Evolutionary conservation across 2,113 vertebrate species (phyloP).

Genomic region (Nesoenas mayeri): DNA sequence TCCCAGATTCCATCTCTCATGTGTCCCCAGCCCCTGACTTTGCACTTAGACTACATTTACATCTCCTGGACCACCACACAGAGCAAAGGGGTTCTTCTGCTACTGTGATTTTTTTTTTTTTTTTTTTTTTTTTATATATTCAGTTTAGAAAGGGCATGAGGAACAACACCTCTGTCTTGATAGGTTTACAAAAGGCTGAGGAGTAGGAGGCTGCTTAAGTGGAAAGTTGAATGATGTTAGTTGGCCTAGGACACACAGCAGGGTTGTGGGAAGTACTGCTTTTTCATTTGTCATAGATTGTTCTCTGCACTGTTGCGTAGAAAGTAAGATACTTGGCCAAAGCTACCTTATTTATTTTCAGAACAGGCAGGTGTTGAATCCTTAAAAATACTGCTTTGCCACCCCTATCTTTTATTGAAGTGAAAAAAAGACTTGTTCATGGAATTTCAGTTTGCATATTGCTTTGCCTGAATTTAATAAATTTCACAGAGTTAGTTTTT

Average conservation of each 20-base stretch:
- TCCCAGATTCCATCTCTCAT: not conserved
- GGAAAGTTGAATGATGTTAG: not conserved
- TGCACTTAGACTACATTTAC: not conserved
- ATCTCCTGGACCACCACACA: fast-evolving
- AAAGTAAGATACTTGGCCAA: not conserved
- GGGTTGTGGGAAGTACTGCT: not conserved
- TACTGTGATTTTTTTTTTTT: too few species aligned
- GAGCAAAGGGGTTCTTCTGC: not conserved
- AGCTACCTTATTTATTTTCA: not conserved
- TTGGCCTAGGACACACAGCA: not conserved
- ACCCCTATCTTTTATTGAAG: not conserved
- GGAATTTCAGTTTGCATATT: not conserved
- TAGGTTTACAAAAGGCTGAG: not conserved
- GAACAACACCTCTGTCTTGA: not conserved
- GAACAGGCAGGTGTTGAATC: not conserved
- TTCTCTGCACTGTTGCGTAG: not conserved
- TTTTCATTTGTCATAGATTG: not conserved
- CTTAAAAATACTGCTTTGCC: not conserved
- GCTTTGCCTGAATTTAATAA: not conserved
- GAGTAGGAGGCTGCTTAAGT: not conserved
- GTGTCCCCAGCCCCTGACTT: not conserved
- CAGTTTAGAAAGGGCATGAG: not conserved
- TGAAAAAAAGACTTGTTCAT: not conserved
- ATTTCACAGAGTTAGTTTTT: not conserved
- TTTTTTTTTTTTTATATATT: not conserved